phyloP scores from a whole-genome alignment of 2,888 invertebrate genomes.

The Allygus modestus region DNA sequence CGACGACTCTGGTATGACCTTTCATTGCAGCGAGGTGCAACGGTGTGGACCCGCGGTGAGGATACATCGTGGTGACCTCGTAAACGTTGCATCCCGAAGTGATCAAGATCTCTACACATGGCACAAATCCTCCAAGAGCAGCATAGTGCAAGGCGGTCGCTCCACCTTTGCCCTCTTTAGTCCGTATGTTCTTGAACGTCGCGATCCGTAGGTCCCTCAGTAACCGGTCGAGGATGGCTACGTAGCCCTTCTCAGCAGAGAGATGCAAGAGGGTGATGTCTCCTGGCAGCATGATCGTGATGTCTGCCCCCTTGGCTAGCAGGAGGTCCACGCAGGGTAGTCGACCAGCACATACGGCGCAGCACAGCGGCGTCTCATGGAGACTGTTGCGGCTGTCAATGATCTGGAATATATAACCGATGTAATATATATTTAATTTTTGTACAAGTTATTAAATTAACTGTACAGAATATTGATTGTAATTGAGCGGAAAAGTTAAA shows the following conservation, averaged over 20 bases:
- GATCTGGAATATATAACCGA: no score
- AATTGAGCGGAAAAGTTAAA: no score
- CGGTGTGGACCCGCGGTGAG: slow-evolving; percentile 72
- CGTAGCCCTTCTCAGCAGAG: slow-evolving; percentile 78
- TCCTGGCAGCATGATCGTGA: slow-evolving; percentile 73
- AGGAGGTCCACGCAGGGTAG: slow-evolving; percentile 76
- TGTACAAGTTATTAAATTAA: no score
- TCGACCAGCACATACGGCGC: slow-evolving; percentile 78
- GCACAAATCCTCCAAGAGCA: slow-evolving; percentile 76
- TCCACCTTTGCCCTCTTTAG: slow-evolving; percentile 68
- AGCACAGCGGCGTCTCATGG: slow-evolving; percentile 76
- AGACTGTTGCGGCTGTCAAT: slow-evolving; percentile 72
- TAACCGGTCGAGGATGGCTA: slow-evolving; percentile 77
- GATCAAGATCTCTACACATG: slow-evolving; percentile 76
- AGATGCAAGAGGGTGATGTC: slow-evolving; percentile 79
- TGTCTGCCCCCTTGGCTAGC: slow-evolving; percentile 75
- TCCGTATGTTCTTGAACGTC: slow-evolving; percentile 27
- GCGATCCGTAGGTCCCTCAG: slow-evolving; percentile 72
- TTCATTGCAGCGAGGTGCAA: slow-evolving; percentile 70
- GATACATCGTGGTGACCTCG: slow-evolving; percentile 74
- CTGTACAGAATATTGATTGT: no score
- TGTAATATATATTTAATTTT: no score
- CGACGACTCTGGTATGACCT: slow-evolving; percentile 68
- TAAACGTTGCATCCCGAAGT: slow-evolving; percentile 76
- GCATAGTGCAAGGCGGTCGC: slow-evolving; percentile 79